Base-by-base conservation (phyloP, 2,113 vertebrate species). In the Pedionomus torquatus region DNA sequence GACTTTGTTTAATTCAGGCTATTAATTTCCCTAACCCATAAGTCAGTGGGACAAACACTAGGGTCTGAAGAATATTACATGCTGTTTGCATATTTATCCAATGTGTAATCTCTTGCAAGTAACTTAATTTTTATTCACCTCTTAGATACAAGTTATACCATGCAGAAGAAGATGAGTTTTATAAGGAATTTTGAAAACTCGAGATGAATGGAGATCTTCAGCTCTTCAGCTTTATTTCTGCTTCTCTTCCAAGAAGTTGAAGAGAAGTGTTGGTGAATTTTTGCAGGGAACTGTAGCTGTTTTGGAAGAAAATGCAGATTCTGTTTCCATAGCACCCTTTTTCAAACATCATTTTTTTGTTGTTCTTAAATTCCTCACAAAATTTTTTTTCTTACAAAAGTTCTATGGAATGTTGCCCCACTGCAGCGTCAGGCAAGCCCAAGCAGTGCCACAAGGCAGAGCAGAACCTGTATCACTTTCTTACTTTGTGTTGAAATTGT, bases 311-410 rank as follows among this genome's bases (percentile, higher is more conserved):
- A 74, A 4, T 63, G 39, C 2, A 58, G 55, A 52, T 58, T 46
- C 37, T 58, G 44, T 79, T 93, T 74, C 66, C 54, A 79, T 69
- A 79, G n/a, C 16, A 83, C 16, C n/a, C 10, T 74, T 72, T 90
- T 57, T 35, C 0, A 0, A 26, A 57, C 1, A 1, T 78, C 11
- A 2, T 28, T 48, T 65, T n/a, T 26, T 49, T 52, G 21, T 76
- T 39, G 21, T 68, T 90, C 30, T 92, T 72, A 48, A 63, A 78
- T 51, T 74, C n/a, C n/a, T 82, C 37, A n/a, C n/a, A n/a, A n/a
- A n/a, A n/a, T n/a, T n/a, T n/a, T 41, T 51, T 82, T 82, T 82
- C 41, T 78, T 89, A 24, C 23, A 31, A 19, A 57, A 30, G n/a
- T 39, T 69, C 15, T 43, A 28, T 18, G 10, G 18, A 52, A n/a